phyloP scores from a whole-genome alignment of 2,113 vertebrate genomes.

The Xiphias gladius region DNA sequence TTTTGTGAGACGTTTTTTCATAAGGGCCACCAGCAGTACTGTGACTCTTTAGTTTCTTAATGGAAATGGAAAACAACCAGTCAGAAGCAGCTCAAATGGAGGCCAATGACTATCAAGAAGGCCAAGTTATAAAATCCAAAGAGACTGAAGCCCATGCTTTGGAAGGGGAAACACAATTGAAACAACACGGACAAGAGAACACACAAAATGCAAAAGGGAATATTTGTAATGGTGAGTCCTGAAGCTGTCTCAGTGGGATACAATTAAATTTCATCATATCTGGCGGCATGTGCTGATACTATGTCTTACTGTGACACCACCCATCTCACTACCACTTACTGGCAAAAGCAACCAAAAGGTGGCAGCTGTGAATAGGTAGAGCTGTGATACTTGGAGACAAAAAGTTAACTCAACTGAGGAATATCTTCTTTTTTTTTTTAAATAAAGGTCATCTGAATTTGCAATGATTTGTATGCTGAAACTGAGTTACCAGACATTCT shows the following conservation, averaged over 20 bases:
- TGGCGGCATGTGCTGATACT: background rate
- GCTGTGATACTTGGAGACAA: too few relatives aligned
- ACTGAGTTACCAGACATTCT: too few relatives aligned
- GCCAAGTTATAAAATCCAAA: constrained; percentile 56
- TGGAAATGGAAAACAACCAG: constrained; percentile 51
- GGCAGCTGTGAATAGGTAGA: background rate
- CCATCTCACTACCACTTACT: background rate
- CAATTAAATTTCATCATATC: background rate
- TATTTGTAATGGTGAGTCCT: constrained; percentile 76
- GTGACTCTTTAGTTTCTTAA: constrained; percentile 32
- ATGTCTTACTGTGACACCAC: background rate
- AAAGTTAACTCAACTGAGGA: too few relatives aligned
- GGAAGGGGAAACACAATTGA: constrained; percentile 32
- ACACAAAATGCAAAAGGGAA: constrained; percentile 27
- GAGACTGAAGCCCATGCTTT: constrained; percentile 33
- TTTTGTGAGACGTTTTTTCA: constrained; percentile 48
- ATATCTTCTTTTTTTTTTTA: too few relatives aligned
- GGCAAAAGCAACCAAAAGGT: background rate
- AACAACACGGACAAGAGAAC: constrained; percentile 50
- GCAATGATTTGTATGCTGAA: too few relatives aligned
- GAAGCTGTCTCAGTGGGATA: background rate
- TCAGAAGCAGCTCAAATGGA: constrained; percentile 67
- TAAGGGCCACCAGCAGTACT: constrained; percentile 35
- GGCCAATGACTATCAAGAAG: constrained; percentile 33
- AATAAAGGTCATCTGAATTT: too few relatives aligned